Evolutionary conservation across 2,797 vertebrate species (phyloP).

Genomic region (Trichosurus vulpecula): DNA sequence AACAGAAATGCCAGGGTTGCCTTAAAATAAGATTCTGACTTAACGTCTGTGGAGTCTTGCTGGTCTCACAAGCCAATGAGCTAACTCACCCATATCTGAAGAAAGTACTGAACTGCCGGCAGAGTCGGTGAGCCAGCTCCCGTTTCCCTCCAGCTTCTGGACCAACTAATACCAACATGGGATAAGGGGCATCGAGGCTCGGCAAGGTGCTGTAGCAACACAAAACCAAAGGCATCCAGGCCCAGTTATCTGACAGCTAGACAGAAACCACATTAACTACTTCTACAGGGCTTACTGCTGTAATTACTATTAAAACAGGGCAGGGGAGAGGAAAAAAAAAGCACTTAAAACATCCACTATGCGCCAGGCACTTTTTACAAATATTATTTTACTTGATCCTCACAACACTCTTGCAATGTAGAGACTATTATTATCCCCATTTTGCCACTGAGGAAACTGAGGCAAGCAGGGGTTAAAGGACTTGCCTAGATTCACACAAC

Average conservation of each 20-base stretch:
- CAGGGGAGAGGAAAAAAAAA: neutral
- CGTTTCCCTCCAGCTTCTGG: constrained; percentile 92
- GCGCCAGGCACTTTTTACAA: rapidly evolving
- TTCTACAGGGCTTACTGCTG: rapidly evolving
- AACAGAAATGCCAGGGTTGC: neutral
- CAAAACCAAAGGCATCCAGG: neutral
- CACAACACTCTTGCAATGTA: neutral
- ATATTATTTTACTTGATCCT: neutral
- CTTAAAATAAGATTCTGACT: constrained; percentile 1
- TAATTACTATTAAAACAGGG: rapidly evolving
- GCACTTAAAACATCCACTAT: neutral
- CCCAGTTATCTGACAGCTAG: too few species aligned
- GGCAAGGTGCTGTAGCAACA: constrained; percentile 87
- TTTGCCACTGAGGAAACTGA: neutral
- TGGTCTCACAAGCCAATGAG: rapidly evolving
- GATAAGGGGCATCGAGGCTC: constrained; percentile 88
- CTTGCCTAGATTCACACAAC: neutral
- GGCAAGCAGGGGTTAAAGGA: neutral
- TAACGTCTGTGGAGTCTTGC: neutral
- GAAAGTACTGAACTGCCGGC: constrained; percentile 89
- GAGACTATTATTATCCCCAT: neutral
- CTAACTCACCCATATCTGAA: constrained; percentile 92
- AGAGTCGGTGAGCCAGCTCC: constrained; percentile 91
- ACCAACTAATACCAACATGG: constrained; percentile 93
- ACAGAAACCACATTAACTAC: rapidly evolving